A percentile compares a stretch with the other conserved stretches of the same genome.
These are phyloP conservation scores for Strigamia transsilvanica DNA, from an alignment of 2,888 invertebrate genomes.

Conservation along the genomic window DNA sequence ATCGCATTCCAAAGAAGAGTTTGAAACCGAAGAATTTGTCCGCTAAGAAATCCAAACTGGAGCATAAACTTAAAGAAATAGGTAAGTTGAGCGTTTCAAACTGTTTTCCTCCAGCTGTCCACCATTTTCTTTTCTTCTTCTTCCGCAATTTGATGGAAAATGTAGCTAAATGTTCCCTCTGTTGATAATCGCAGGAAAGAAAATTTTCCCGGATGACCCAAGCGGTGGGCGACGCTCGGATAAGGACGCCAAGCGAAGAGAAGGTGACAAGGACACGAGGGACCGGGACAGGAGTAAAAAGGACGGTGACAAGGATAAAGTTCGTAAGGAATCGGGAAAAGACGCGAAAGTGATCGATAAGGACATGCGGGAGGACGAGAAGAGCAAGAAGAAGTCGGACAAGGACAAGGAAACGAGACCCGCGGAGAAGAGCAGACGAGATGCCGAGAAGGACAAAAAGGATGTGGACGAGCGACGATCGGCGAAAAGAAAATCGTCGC, in stretches of 20 bases:
- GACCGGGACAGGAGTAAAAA: not conserved
- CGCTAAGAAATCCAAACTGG: not conserved
- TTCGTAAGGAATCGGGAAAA: no score
- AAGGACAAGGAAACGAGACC: not conserved
- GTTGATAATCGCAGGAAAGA: not conserved
- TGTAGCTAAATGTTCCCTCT: not conserved
- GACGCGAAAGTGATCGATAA: not conserved
- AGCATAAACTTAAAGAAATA: not conserved
- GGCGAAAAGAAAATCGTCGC: not conserved
- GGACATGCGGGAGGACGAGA: not conserved
- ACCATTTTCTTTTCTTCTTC: not conserved
- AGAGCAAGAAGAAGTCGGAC: not conserved
- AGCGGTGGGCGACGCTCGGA: not conserved
- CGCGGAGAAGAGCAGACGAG: not conserved
- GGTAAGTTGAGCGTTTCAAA: constrained; percentile 28
- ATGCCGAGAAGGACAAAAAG: not conserved
- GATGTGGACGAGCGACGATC: not conserved
- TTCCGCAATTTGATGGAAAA: not conserved
- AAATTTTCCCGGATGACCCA: not conserved
- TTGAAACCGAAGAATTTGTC: not conserved
- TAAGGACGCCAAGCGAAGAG: not conserved
- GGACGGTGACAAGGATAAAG: not conserved
- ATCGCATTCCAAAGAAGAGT: constrained; percentile 19
- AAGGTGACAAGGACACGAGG: not conserved
- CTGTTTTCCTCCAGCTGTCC: not conserved